Evolutionary conservation across 2,113 vertebrate species (phyloP), one percentile per base, ranked within the genome.

Genomic region (Cairina moschata): DNA sequence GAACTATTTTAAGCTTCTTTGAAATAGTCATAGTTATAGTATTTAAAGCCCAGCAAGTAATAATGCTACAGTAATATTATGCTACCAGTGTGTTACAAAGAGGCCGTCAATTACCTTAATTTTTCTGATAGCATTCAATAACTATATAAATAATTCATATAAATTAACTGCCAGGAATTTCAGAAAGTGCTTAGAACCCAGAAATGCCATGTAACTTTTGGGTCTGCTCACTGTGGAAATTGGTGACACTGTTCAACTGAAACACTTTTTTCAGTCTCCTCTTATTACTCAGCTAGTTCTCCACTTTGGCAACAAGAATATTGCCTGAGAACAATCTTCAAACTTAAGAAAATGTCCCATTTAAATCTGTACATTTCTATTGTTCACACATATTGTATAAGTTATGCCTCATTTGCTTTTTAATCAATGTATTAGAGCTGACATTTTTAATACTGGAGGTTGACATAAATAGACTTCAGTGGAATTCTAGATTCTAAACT

Each of bases 361-460:
- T 86, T 82, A 87, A 86, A 85, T 73, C 13, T 74, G 63, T 80
- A 59, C 48, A 40, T 95, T 86, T 72, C 65, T 88, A 3, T 78
- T 93, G 60, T 42, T 93, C 29, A 54, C 22, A 78, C 4, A 82
- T 42, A 58, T 50, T 81, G 66, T 66, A 40, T 69, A 82, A 93
- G 79, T 34, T 63, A 63, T 88, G 90, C 76, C 44, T 93, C 66
- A 60, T 96, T 96, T 91, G 40, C 58, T 76, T 93, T 96, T 82
- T 84, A 94, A 82, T 94, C 66, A 34, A 88, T 73, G 54, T 91
- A 89, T 86, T 93, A 91, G n/a, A 7, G 6, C 74, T 91, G 80
- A 50, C 80, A 69, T 88, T 94, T 93, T 86, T 82, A 90, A 52
- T 55, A 86, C 66, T 11, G 66, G 36, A 44, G 11, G 18, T 75